These are phyloP conservation scores for Sycophaga agraensis DNA, from an alignment of 1,140 invertebrate species.

Conservation along the genomic window DNA sequence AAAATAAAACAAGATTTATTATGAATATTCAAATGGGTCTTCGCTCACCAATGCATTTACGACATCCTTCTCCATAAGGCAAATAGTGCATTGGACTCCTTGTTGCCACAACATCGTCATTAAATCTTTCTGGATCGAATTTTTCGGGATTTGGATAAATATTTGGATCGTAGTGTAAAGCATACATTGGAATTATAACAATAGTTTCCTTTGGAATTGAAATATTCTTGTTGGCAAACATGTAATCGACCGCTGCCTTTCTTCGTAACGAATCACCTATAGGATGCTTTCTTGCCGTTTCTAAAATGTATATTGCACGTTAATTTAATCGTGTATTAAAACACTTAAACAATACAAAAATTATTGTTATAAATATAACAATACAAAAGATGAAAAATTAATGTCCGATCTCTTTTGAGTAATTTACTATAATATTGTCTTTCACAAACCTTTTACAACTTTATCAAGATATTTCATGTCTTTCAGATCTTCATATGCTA, in stretches of 20 bases:
- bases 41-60: constrained; percentile 62
- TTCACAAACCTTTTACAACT: constrained; percentile 32
- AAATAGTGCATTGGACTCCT: constrained; percentile 52
- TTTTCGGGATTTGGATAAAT: constrained; percentile 65
- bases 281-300: constrained; percentile 65
- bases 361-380: too few relatives aligned
- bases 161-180: constrained; percentile 66
- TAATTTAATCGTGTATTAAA: too few relatives aligned
- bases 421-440: background rate
- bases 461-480: constrained; percentile 35
- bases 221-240: constrained; percentile 54
- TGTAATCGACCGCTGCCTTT: constrained; percentile 52
- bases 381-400: too few relatives aligned
- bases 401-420: too few relatives aligned
- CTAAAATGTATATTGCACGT: too few relatives aligned
- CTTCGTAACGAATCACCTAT: constrained; percentile 58
- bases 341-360: too few relatives aligned
- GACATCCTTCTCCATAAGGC: constrained; percentile 62
- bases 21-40: too few relatives aligned
- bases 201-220: constrained; percentile 56
- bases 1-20: too few relatives aligned
- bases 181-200: constrained; percentile 59
- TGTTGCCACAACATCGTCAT: constrained; percentile 48
- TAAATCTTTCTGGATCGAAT: constrained; percentile 72
- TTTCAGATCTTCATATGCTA: constrained; percentile 29